Evolutionary conservation across 2,113 vertebrate genomes (phyloP).

Genomic region (Neomonachus schauinslandi): DNA sequence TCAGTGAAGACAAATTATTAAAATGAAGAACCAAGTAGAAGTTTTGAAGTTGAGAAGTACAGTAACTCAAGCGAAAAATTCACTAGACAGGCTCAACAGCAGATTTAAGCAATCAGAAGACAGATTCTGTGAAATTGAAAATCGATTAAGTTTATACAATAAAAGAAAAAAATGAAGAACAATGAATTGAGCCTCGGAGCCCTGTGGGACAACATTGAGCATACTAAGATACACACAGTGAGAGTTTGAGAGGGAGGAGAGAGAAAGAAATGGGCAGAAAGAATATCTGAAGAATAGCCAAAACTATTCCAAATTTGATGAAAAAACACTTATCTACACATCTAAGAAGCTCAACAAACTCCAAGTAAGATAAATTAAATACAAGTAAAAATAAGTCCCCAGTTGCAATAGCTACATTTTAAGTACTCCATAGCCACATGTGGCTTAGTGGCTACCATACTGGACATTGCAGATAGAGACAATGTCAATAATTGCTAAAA

Average conservation of each 20-base stretch:
- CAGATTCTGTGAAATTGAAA: background rate
- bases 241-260: background rate
- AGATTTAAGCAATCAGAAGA: background rate
- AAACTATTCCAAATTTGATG: background rate
- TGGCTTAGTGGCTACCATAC: background rate
- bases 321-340: background rate
- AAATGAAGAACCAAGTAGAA: background rate
- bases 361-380: background rate
- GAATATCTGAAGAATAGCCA: background rate
- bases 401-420: background rate
- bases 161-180: background rate
- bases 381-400: background rate
- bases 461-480: background rate
- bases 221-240: background rate
- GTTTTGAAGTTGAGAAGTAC: background rate
- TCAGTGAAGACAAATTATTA: background rate
- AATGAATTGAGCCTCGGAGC: background rate
- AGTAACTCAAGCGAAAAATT: background rate
- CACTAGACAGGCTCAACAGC: background rate
- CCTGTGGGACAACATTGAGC: background rate
- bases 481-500: background rate
- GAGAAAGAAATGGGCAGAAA: background rate
- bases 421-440: background rate
- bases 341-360: background rate
- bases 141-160: background rate